These are phyloP conservation scores for Xerus inauris DNA, from an alignment of 2,113 vertebrate species.

Conservation along the genomic window DNA sequence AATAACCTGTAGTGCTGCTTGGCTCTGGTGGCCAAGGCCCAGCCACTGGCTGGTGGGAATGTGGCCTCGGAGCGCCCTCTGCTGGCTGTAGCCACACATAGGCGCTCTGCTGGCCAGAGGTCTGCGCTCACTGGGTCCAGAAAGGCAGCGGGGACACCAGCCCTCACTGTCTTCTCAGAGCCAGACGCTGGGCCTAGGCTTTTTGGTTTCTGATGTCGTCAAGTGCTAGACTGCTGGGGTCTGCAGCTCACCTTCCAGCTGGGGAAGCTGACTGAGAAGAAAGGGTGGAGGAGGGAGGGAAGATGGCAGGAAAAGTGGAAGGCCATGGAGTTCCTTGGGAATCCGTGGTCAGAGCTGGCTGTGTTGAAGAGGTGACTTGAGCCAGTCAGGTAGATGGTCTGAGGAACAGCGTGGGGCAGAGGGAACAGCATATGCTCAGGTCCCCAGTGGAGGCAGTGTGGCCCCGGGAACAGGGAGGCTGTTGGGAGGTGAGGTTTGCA, in stretches of 20 bases:
- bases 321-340: neutral
- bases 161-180: neutral
- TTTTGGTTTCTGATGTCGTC: rapidly evolving
- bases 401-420: neutral
- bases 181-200: neutral
- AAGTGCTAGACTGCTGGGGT: neutral
- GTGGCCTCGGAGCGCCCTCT: conserved; percentile 66
- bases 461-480: neutral
- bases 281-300: neutral
- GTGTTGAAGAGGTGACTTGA: neutral
- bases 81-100: neutral
- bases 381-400: neutral
- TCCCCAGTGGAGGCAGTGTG: neutral
- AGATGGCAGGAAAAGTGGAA: neutral
- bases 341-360: neutral
- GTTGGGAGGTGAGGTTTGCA: neutral
- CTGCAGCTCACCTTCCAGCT: neutral
- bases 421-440: neutral
- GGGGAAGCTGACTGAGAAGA: neutral
- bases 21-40: neutral
- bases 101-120: no score
- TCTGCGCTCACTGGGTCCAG: no score
- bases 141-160: neutral
- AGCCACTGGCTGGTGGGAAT: rapidly evolving
- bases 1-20: neutral